Conservation (phyloP, 2,113 vertebrate genomes). For the Aramus guarauna region DNA sequence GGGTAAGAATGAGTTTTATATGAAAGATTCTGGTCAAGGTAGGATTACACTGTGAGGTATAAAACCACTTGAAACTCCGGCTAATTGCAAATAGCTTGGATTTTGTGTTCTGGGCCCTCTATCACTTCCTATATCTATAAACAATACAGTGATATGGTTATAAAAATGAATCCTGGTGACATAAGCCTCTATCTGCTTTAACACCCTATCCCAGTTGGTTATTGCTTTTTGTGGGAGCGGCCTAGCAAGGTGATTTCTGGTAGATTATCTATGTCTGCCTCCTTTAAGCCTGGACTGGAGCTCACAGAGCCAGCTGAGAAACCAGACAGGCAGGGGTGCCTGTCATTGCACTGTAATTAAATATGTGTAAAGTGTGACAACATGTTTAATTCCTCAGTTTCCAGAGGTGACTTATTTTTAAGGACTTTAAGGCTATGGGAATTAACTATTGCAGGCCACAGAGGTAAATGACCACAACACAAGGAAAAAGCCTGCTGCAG, state of each 20-base stretch:
- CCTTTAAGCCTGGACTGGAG: not conserved
- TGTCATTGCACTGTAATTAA: not conserved
- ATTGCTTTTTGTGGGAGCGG: not conserved
- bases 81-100: not conserved
- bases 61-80: not conserved
- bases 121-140: not conserved
- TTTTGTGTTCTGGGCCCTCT: not conserved
- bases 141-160: not conserved
- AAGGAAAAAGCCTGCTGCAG: not conserved
- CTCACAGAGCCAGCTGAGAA: not conserved
- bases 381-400: not conserved
- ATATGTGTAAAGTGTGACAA: not conserved
- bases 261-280: not conserved
- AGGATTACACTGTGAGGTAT: not conserved
- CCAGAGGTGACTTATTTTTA: not conserved
- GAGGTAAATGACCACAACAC: not conserved
- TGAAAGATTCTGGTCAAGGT: not conserved
- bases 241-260: not conserved
- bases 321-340: not conserved
- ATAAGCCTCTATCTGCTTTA: not conserved
- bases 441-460: not conserved
- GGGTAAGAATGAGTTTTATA: not conserved
- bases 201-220: not conserved
- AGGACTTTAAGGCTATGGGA: not conserved
- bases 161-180: not conserved